These are phyloP conservation scores for Megastigmus dorsalis DNA, from an alignment of 2,888 invertebrate species.

Conservation along the genomic window DNA sequence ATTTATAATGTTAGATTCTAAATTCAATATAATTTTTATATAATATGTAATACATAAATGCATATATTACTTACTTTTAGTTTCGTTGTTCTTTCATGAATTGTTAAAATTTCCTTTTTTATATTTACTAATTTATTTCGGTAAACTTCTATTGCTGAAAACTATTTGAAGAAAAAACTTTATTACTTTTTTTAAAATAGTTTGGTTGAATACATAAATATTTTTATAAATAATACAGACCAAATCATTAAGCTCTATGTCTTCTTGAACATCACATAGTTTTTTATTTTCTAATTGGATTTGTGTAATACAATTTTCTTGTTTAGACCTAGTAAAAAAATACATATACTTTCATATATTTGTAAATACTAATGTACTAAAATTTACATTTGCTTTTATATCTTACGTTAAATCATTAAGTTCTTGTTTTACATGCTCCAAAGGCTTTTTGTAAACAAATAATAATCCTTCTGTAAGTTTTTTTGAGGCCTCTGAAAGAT, in stretches of 20 bases:
- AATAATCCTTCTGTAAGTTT: constrained; percentile 70
- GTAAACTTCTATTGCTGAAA: constrained; percentile 71
- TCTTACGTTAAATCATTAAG: constrained; percentile 73
- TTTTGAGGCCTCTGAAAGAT: constrained; percentile 62
- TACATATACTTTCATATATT: not conserved
- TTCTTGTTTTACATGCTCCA: constrained; percentile 71
- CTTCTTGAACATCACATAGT: constrained; percentile 64
- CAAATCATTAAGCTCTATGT: constrained; percentile 71
- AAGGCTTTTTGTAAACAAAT: constrained; percentile 68
- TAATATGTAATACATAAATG: not conserved
- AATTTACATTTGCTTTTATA: not conserved
- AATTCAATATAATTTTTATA: too few species aligned
- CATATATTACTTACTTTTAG: constrained; percentile 69
- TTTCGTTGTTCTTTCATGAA: constrained; percentile 73
- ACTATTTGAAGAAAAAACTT: constrained; percentile 62
- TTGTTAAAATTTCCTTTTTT: constrained; percentile 73
- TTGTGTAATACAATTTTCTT: constrained; percentile 66
- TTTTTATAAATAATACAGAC: constrained; percentile 61
- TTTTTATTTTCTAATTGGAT: constrained; percentile 70
- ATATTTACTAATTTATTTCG: constrained; percentile 72
- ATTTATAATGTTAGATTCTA: constrained; percentile 14
- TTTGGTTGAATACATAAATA: too few species aligned
- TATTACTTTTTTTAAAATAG: too few species aligned
- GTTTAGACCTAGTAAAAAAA: constrained; percentile 66
- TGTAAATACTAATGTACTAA: not conserved